Conservation (phyloP, 2,113 vertebrate species). For the Scalopus aquaticus region DNA sequence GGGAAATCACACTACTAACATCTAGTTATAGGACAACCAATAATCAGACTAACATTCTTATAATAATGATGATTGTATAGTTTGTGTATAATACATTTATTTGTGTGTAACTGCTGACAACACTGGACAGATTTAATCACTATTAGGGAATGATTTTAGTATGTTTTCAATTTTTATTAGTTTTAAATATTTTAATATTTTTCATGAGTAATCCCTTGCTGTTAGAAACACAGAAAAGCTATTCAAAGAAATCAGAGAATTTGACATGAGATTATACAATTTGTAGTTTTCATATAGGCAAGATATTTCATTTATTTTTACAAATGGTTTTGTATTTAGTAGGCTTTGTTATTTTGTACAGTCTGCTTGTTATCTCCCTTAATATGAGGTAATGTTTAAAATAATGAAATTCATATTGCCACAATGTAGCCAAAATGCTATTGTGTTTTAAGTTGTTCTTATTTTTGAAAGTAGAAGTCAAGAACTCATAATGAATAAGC, state of each 20-base stretch:
- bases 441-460: not conserved
- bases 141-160: not conserved
- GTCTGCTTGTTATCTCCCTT: not conserved
- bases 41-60: not conserved
- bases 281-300: not conserved
- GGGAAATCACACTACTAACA: not conserved
- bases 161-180: too few species aligned
- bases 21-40: not conserved
- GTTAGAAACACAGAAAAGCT: not conserved
- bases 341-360: not conserved
- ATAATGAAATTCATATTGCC: not conserved
- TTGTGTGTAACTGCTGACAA: not conserved
- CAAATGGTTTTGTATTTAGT: not conserved
- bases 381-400: not conserved
- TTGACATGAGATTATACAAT: not conserved
- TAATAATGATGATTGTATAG: not conserved
- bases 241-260: constrained; percentile 1
- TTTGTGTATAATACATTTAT: not conserved
- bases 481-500: not conserved
- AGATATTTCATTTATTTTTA: not conserved
- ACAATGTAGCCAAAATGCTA: not conserved
- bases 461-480: constrained; percentile 8
- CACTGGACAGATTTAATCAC: not conserved
- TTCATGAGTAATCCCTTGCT: not conserved
- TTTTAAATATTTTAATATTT: not conserved